Evolutionary conservation across 1,140 invertebrate species (phyloP).

Genomic region (Drosophila leontia): DNA sequence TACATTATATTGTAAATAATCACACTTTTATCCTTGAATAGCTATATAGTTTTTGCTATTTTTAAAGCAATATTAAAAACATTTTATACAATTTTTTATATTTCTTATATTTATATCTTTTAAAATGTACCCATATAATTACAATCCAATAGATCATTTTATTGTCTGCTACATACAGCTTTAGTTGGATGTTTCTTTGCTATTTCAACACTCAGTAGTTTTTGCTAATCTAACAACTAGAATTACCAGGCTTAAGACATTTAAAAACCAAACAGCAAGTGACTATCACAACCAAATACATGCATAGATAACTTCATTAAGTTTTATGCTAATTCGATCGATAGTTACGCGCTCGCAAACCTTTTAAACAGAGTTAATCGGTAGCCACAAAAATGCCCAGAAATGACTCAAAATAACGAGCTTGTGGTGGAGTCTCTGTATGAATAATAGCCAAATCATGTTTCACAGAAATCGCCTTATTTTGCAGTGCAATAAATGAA

Average conservation of each 20-base stretch:
- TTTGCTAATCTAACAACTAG: background rate
- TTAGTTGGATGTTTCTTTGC: background rate
- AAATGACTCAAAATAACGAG: constrained; percentile 9
- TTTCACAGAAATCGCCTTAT: constrained; percentile 13
- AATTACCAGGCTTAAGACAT: background rate
- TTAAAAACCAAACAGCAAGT: constrained; percentile 9
- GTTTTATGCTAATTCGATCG: constrained; percentile 38
- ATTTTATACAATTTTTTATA: too few species aligned
- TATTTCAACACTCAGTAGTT: background rate
- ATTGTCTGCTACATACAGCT: background rate
- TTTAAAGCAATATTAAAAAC: too few species aligned
- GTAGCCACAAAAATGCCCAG: constrained; percentile 1
- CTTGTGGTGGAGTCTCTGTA: constrained; percentile 13
- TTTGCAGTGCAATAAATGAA: constrained; percentile 33
- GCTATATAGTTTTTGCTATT: too few species aligned
- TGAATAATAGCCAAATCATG: constrained; percentile 17
- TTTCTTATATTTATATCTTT: too few species aligned
- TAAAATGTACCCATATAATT: too few species aligned
- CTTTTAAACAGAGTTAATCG: constrained; percentile 24
- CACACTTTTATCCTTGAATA: too few species aligned
- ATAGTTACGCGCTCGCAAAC: background rate
- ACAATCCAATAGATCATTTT: background rate
- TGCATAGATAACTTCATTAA: constrained; percentile 21
- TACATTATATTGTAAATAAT: too few species aligned
- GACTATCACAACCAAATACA: constrained; percentile 12